Evolutionary conservation across 2,113 vertebrate species (phyloP).

Genomic region (Pelobates fuscus): DNA sequence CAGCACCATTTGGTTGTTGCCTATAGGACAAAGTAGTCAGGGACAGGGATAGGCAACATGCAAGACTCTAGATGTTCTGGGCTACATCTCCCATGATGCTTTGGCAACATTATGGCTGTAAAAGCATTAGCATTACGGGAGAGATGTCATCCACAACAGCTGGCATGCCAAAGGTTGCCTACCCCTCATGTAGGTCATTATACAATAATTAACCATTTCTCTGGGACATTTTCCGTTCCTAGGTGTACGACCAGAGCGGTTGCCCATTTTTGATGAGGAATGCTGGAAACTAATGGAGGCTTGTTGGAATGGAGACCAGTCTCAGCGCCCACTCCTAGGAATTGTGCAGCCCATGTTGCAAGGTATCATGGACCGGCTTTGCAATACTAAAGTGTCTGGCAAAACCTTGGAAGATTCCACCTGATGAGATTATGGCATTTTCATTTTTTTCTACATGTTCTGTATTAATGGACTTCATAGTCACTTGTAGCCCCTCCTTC

Average conservation of each 20-base stretch:
- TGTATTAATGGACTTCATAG: too few relatives aligned
- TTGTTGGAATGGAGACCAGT: slow-evolving; percentile 92
- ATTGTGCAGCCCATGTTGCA: slow-evolving; percentile 93
- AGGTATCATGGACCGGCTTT: slow-evolving; percentile 89
- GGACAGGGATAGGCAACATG: too few relatives aligned
- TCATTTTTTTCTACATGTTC: background rate
- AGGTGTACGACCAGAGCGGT: slow-evolving; percentile 90
- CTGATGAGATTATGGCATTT: slow-evolving; percentile 61
- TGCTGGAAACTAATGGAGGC: slow-evolving; percentile 99
- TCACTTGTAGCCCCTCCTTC: background rate
- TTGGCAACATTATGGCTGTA: too few relatives aligned
- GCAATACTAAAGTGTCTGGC: slow-evolving; percentile 70
- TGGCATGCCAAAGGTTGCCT: too few relatives aligned
- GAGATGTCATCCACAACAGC: too few relatives aligned
- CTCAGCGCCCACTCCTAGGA: slow-evolving; percentile 87
- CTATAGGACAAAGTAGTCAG: too few relatives aligned
- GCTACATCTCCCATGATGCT: too few relatives aligned
- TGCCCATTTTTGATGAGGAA: slow-evolving; percentile 87
- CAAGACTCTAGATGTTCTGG: too few relatives aligned
- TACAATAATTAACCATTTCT: too few relatives aligned
- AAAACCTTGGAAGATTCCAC: slow-evolving; percentile 86
- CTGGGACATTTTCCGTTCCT: slow-evolving; percentile 11
- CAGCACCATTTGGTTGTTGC: too few relatives aligned
- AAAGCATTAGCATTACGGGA: too few relatives aligned
- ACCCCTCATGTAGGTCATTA: too few relatives aligned